Evolutionary conservation across 1,140 invertebrate genomes (phyloP), one percentile per base, ranked within the genome.

Genomic region (Drosophila auraria): DNA sequence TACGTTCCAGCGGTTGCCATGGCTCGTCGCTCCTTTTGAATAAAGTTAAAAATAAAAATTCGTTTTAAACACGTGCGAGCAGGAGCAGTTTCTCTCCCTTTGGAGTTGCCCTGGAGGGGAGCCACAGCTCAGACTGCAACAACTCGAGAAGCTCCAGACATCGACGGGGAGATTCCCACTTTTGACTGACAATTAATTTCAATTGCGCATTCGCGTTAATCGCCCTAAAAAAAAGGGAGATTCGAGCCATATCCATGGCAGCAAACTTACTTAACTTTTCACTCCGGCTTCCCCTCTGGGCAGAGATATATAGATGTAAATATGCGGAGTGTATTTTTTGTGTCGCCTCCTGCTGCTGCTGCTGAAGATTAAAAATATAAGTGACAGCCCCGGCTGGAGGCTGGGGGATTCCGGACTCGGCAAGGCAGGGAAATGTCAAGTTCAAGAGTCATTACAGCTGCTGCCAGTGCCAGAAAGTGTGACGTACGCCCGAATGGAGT

Each of bases 181-280:
- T 86, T 86, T 86, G 86, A 90, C 87, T 89, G 86, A 90, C 79
- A 90, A 90, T 90, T 90, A 90, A 90, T 90, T 90, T 90, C 86
- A 90, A 90, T 90, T 90, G 86, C 87, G 82, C 82, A 80, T 90
- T 86, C 82, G 82, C 86, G 86, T 86, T 90, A 90, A 90, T 90
- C 86, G 86, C 82, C 63, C 76, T 76, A 69, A 89, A 87, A 70
- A 72, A 66, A 56, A 62, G 62, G 60, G 57, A 33, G 38, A 51
- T 51, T 25, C 47, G 42, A 49, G 64, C 30, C 38, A 70, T 45
- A n/a, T 66, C 38, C 62, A 50, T 63, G 65, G 65, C 25, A 49
- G 54, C 65, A 30, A 53, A 58, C 38, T 76, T 83, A 54, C 66
- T 59, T 49, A 58, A 78, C 72, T 82, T 86, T 68, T 86, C 77